Evolutionary conservation across 2,113 vertebrate species (phyloP), one percentile per base, ranked within the genome.

Genomic region (Tupaia tana): DNA sequence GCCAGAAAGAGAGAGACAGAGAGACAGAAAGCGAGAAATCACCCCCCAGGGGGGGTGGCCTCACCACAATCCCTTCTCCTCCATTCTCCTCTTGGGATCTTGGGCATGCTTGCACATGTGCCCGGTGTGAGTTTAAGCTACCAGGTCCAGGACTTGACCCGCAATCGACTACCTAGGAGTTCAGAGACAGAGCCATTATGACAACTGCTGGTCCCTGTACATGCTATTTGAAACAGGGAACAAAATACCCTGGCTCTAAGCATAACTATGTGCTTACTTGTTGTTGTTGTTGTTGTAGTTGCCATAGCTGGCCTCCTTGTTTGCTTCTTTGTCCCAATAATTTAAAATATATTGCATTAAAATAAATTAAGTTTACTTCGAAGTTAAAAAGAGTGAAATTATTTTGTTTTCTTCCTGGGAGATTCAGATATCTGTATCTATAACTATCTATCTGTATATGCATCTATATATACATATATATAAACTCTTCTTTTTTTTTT

Each of bases 141-240:
- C 43, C 43, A 6, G 43, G 43, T 43, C 43, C 6, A 6, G 43
- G 43, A 43, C 43, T 43, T 43, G 43, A 43, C 43, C 43, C 43
- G 43, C 43, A 43, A 43, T 6, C 6, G 43, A 43, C 43, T 43
- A 43, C 43, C 4, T 43, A 43, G 43, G 43, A 43, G 43, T 43
- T 43, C 43, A 43, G 43, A 43, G 43, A 43, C 43, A 43, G 43
- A 43, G 43, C 43, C 43, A 43, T 43, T 43, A 43, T 43, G 43
- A 43, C 43, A 43, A 43, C 43, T 43, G 43, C 43, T 43, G 43
- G 43, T 7, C n/a, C 24, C 70, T 7, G 66, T 0, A 2, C 9
- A 93, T 74, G 71, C 19, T 70, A 59, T 93, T 86, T 96, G 77
- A 94, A 77, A 43, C 59, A 79, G 54, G 59, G 93, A 96, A 61